phyloP scores from a whole-genome alignment of 1,140 invertebrate genomes.

The Plectus sambesii region DNA sequence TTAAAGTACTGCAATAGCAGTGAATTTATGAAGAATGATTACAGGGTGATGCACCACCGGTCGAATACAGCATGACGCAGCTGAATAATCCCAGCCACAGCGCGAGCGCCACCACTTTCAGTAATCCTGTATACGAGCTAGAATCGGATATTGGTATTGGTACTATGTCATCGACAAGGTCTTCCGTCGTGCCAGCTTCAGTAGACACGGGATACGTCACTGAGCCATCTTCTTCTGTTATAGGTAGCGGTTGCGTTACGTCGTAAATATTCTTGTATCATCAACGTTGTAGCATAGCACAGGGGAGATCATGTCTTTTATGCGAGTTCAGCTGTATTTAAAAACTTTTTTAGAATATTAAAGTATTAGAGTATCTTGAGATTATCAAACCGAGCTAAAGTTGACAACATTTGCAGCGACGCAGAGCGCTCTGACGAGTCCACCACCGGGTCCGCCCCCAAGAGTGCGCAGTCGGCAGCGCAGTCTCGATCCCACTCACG shows the following conservation, averaged over 20 bases:
- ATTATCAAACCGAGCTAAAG: background rate
- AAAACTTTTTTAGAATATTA: background rate
- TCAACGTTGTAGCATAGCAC: too few species aligned
- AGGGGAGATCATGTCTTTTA: too few species aligned
- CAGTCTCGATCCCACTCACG: background rate
- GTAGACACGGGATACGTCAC: background rate
- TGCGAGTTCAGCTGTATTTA: background rate
- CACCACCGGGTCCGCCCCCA: too few species aligned
- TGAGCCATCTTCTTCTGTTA: too few species aligned
- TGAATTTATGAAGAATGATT: conserved; percentile 10
- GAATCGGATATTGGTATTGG: conserved; percentile 16
- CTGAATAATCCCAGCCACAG: conserved; percentile 16
- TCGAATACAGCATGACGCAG: conserved; percentile 35
- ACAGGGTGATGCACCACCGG: conserved; percentile 19
- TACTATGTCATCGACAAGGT: background rate
- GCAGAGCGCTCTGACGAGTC: background rate
- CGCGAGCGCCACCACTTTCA: conserved; percentile 33
- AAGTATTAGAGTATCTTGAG: background rate
- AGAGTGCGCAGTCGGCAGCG: too few species aligned
- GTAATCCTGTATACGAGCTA: conserved; percentile 44
- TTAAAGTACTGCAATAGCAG: conserved; percentile 10
- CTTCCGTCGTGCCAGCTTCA: background rate
- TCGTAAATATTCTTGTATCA: too few species aligned
- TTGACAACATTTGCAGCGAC: background rate
- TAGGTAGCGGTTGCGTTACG: too few species aligned